A percentile compares a stretch with the other conserved stretches of the same genome.
These are phyloP conservation scores for Vulpes ferrilata DNA, from an alignment of 2,113 vertebrate species.

Conservation along the genomic window DNA sequence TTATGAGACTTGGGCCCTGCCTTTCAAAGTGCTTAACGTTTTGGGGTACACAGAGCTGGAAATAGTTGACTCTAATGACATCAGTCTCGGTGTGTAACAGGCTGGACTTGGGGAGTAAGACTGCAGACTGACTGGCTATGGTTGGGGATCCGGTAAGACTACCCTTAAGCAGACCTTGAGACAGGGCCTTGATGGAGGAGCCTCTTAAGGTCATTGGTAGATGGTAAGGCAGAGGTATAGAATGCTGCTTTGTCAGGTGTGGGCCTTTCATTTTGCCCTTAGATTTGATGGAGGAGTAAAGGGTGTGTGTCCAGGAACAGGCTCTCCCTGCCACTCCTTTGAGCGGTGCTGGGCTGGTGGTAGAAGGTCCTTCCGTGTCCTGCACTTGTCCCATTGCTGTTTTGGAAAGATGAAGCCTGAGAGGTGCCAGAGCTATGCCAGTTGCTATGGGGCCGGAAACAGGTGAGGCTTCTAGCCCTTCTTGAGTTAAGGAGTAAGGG, in stretches of 20 bases:
- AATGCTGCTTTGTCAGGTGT: conserved; percentile 16
- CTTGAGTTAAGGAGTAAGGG: conserved; percentile 61
- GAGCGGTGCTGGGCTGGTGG: conserved; percentile 7
- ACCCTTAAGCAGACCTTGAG: background rate
- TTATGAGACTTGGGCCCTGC: background rate
- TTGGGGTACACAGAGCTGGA: conserved; percentile 9
- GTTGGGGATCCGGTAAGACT: conserved; percentile 27
- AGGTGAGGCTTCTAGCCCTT: conserved; percentile 58
- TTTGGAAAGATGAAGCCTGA: conserved; percentile 72
- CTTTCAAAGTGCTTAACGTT: conserved; percentile 20
- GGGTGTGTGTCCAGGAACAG: conserved; percentile 23
- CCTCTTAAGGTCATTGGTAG: background rate
- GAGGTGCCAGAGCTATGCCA: conserved; percentile 11
- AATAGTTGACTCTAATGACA: background rate
- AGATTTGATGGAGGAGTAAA: conserved; percentile 13
- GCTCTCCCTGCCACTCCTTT: background rate
- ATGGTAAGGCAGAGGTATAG: conserved; percentile 21
- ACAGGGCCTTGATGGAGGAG: background rate
- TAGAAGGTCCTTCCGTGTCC: conserved; percentile 41
- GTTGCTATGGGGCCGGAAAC: conserved; percentile 50
- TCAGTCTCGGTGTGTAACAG: background rate
- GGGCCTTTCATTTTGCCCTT: conserved; percentile 51
- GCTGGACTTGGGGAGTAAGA: background rate
- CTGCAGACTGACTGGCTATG: background rate
- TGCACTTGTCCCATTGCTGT: conserved; percentile 65